phyloP scores from a whole-genome alignment of 2,113 vertebrate genomes.

The Hippocampus comes region DNA sequence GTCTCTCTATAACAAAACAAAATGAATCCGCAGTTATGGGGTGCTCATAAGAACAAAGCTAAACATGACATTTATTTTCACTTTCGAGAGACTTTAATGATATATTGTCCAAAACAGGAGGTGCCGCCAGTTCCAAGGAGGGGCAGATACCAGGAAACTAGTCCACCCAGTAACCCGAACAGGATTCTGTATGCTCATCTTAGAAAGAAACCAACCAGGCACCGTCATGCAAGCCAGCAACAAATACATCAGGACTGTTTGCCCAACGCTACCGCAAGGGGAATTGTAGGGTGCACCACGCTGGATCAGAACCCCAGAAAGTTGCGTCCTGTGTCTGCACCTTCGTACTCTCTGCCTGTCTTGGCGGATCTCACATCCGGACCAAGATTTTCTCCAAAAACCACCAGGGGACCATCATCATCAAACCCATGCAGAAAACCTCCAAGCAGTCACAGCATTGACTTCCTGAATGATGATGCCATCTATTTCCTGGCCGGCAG shows the following conservation, averaged over 20 bases:
- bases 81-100: not conserved
- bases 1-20: too few relatives aligned
- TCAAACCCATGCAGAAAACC: slow-evolving; percentile 9
- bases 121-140: slow-evolving; percentile 69
- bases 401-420: slow-evolving; percentile 30
- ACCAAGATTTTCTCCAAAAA: slow-evolving; percentile 48
- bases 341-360: slow-evolving; percentile 57
- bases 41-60: too few relatives aligned
- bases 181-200: slow-evolving; percentile 64
- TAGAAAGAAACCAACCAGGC: slow-evolving; percentile 44
- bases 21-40: too few relatives aligned
- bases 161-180: slow-evolving; percentile 20
- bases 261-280: not conserved
- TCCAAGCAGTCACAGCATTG: slow-evolving; percentile 44
- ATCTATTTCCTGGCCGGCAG: slow-evolving; percentile 63
- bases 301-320: slow-evolving; percentile 20
- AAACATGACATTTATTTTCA: too few relatives aligned
- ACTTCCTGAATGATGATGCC: slow-evolving; percentile 22
- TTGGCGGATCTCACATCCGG: slow-evolving; percentile 22
- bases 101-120: slow-evolving; percentile 30
- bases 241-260: slow-evolving; percentile 20
- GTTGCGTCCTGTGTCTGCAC: not conserved
- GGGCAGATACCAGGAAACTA: slow-evolving; percentile 27
- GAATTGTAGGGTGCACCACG: not conserved
- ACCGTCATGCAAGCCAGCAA: slow-evolving; percentile 6